A percentile compares a stretch with the other conserved stretches of the same genome.
Evolutionary conservation across 2,113 vertebrate species (phyloP).

Genomic region (Gymnocephalus cernua): DNA sequence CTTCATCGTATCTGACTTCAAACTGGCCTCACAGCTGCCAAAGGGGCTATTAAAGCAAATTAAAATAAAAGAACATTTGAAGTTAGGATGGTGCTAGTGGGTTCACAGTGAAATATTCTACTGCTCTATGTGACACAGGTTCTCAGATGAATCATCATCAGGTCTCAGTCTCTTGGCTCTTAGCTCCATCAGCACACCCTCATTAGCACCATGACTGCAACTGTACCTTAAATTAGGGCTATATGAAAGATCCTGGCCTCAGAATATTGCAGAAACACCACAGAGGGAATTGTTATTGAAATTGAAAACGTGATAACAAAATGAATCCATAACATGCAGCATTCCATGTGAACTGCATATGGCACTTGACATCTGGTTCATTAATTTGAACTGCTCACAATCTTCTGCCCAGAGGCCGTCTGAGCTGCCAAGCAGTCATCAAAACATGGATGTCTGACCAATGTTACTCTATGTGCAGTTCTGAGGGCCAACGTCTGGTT

Average conservation of each 20-base stretch:
- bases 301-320: conserved; percentile 46
- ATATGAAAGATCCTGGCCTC: conserved; percentile 25
- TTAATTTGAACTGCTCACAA: conserved; percentile 43
- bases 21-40: conserved; percentile 45
- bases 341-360: conserved; percentile 52
- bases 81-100: conserved; percentile 10
- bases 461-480: conserved; percentile 13
- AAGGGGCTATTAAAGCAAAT: conserved; percentile 48
- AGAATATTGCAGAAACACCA: conserved; percentile 42
- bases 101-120: conserved; percentile 18
- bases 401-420: conserved; percentile 41
- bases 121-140: conserved; percentile 35
- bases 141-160: conserved; percentile 34
- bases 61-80: conserved; percentile 45
- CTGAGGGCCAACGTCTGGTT: neutral
- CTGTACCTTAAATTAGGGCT: neutral
- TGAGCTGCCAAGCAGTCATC: conserved; percentile 52
- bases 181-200: conserved; percentile 9
- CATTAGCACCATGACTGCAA: neutral
- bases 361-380: conserved; percentile 65
- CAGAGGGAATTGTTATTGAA: conserved; percentile 4
- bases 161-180: conserved; percentile 17
- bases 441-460: conserved; percentile 59
- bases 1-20: conserved; percentile 52
- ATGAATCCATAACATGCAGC: conserved; percentile 47